Percentiles rank a stretch among this genome's conserved stretches.
phyloP scores from a whole-genome alignment of 2,888 invertebrate species.

The Flexamia atlantica region DNA sequence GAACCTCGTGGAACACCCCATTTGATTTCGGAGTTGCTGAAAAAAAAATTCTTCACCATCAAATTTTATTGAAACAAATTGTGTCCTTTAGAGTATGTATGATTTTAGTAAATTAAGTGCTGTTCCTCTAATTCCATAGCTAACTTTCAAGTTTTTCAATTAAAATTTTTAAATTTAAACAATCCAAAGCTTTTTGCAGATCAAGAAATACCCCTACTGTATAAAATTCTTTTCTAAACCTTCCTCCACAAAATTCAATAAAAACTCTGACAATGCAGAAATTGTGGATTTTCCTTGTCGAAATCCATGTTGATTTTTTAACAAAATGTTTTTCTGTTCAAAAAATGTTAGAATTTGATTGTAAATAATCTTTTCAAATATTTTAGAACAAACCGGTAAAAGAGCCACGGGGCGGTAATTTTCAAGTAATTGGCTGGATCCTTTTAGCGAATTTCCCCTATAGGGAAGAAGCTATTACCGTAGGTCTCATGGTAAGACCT shows the following conservation, averaged over 20 bases:
- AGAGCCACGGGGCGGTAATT: background rate
- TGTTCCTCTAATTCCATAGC: background rate
- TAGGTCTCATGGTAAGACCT: too few species aligned
- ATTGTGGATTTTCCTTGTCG: background rate
- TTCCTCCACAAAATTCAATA: background rate
- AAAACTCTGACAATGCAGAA: background rate
- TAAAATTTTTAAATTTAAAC: background rate
- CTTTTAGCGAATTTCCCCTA: too few species aligned
- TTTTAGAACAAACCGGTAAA: background rate
- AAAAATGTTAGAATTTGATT: background rate
- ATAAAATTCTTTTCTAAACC: background rate
- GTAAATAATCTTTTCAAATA: constrained; percentile 5
- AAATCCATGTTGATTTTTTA: too few species aligned
- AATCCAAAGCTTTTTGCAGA: background rate
- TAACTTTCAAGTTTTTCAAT: background rate
- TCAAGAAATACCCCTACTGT: background rate
- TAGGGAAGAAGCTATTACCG: too few species aligned
- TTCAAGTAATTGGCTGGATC: background rate
- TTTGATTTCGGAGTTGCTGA: background rate
- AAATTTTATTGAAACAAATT: background rate
- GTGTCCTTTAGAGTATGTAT: background rate
- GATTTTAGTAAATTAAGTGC: background rate
- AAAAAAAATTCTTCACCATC: background rate
- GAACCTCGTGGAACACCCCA: background rate
- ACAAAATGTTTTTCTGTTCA: background rate